Base-by-base conservation (phyloP, 2,797 vertebrate genomes). In the Pangasius sanitwongsei region DNA sequence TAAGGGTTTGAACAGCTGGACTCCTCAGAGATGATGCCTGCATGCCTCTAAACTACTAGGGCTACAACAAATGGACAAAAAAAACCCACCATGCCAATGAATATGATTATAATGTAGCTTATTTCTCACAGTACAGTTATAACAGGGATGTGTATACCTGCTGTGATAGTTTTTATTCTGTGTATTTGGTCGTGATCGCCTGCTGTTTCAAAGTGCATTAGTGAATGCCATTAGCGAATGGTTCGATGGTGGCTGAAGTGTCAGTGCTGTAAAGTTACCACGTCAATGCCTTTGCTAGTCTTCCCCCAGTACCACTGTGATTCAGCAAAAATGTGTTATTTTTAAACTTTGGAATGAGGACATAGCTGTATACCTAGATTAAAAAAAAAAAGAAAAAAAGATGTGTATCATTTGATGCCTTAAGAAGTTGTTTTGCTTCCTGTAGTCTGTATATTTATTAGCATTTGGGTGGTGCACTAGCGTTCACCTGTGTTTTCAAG, bases 1-100 rank as follows among this genome's bases (percentile, higher is more conserved):
- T 94, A 90, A 91, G 90, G 92, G 95, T 96, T 96, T 97, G 94
- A 94, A 96, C 96, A 97, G 96, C 96, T 97, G 96, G 92, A 88
- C 82, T 83, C 25, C 55, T 88, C 83, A 72, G 61, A 88, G 87
- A 90, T 83, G 34, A 25, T 3, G 16, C 23, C 82, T 77, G 13
- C 16, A 37, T 87, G 74, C 8, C 70, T 34, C 80, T 57, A 59
- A 87, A 13, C 37, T 69, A 57, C 69, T 53, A 59, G 34, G 20
- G 53, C 23, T 63, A 28, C 55, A 77, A 77, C 72, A 57, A 55
- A 9, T 28, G 8, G 37, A 65, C 23, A 83, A 31, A 67, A 65
- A 28, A 4, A 41, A 5, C 37, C 6, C 3, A 82, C 55, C 53
- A 44, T 16, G 34, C 15, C 37, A 2, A 20, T 48, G 23, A 83